Base-by-base conservation (phyloP, 1,140 invertebrate species). In the Drosophila subobscura region DNA sequence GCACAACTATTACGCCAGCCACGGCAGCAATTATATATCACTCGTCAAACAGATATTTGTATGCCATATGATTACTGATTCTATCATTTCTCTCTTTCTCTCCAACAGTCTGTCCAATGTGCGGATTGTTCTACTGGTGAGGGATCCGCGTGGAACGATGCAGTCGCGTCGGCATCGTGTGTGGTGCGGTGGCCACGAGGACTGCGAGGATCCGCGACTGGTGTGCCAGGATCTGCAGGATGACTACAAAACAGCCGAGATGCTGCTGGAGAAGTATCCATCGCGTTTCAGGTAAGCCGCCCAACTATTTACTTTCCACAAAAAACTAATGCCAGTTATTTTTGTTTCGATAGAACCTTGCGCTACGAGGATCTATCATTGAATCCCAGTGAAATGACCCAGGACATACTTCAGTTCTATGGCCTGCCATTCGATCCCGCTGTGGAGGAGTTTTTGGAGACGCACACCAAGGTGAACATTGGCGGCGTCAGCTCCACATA, bases 291-390 rank as follows among this genome's bases (percentile, higher is more conserved):
- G 94, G 96, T 97, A 91, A 91, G 90, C 81, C 16, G 90, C 81
- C 16, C 12, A 29, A 5, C 20, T 44, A 5, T 12, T 16, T 10
- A 2, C 6, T 22, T 40, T 41, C 10, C 22, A 37, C 5, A 23
- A 23, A 44, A 33, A 12, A 10, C 12, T 49, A 16, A 44, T 10
- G 6, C 10, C 3, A 23, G 66, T 29, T 44, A 16, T 5, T 12
- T 22, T 0, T 41, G 54, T 92, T 93, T 3, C 91, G 1, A 0
- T 12, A 97, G 96, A 92, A 95, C 95, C 16, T 90, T 97, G 20
- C 93, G 96, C 1, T 98, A 97, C 89, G 97, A 98, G 92, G 97
- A 98, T 88, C 90, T 98, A 12, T 96, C 96, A 0, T 79, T 96
- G 10, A 93, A 96, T 81, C 95, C 96, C 1, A 95, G 95, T 85